These are phyloP conservation scores for Holacanthus passer DNA, from an alignment of 2,113 vertebrate species.

Conservation along the genomic window DNA sequence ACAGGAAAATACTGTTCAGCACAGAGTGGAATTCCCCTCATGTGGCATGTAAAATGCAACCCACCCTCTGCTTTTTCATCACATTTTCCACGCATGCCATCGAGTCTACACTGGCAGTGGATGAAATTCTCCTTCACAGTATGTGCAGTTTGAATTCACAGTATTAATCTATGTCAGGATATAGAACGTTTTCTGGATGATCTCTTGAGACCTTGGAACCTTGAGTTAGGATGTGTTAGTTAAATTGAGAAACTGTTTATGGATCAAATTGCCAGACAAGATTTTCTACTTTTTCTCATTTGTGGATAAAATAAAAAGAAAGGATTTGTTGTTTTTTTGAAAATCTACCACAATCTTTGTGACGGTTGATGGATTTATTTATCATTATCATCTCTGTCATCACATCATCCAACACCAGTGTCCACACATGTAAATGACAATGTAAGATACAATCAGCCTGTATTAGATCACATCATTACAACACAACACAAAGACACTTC, in stretches of 20 bases:
- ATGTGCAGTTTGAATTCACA: not conserved
- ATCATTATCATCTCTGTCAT: not conserved
- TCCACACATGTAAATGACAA: not conserved
- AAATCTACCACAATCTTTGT: too few species aligned
- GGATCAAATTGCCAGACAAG: too few species aligned
- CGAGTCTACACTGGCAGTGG: not conserved
- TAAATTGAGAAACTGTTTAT: not conserved
- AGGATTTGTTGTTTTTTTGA: too few species aligned
- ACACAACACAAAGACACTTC: not conserved
- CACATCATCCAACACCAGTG: too few species aligned
- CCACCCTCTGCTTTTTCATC: not conserved
- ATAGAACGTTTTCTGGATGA: conserved; percentile 5
- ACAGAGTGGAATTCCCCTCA: conserved; percentile 26
- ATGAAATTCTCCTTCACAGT: not conserved
- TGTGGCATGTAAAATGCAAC: conserved; percentile 12
- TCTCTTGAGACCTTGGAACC: not conserved
- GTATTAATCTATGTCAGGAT: not conserved
- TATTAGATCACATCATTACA: not conserved
- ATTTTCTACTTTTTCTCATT: too few species aligned
- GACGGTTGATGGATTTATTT: not conserved
- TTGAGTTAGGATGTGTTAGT: too few species aligned
- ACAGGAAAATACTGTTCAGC: conserved; percentile 33
- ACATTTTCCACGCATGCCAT: conserved; percentile 3
- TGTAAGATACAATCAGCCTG: not conserved
- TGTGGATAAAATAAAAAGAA: not conserved